Evolutionary conservation across 2,113 vertebrate genomes (phyloP).

Genomic region (Eretmochelys imbricata): DNA sequence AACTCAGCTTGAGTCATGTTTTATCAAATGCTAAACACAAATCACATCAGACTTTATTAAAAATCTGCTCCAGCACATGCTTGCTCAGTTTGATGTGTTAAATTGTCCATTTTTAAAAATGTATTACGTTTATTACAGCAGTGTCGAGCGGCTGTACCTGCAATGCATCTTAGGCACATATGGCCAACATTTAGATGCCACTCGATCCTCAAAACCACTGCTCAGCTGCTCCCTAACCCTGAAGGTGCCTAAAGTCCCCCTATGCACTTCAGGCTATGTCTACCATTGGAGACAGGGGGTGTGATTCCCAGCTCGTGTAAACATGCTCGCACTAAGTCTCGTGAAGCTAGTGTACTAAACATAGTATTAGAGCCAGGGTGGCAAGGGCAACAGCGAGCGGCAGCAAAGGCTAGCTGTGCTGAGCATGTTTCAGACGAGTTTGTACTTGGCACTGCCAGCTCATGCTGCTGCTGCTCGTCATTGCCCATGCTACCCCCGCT

Average conservation of each 20-base stretch:
- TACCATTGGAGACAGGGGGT: not conserved
- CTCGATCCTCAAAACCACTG: not conserved
- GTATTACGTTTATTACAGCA: not conserved
- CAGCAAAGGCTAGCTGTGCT: not conserved
- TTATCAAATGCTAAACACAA: not conserved
- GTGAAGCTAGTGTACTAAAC: not conserved
- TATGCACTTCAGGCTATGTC: not conserved
- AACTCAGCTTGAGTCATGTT: not conserved
- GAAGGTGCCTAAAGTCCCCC: not conserved
- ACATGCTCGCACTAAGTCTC: not conserved
- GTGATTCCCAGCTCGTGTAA: not conserved
- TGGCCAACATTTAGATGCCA: not conserved
- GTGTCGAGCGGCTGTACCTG: not conserved
- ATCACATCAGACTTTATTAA: not conserved
- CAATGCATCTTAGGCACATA: not conserved
- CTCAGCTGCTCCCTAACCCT: not conserved
- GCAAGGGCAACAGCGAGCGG: not conserved
- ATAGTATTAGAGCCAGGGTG: not conserved
- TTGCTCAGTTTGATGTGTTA: not conserved
- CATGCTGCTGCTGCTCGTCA: not conserved
- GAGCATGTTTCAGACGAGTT: not conserved
- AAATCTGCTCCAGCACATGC: not conserved
- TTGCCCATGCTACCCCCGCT: not conserved
- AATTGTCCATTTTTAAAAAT: not conserved
- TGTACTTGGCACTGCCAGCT: not conserved